Evolutionary conservation across 2,113 vertebrate species (phyloP).

Genomic region (Sphaerodactylus townsendi): DNA sequence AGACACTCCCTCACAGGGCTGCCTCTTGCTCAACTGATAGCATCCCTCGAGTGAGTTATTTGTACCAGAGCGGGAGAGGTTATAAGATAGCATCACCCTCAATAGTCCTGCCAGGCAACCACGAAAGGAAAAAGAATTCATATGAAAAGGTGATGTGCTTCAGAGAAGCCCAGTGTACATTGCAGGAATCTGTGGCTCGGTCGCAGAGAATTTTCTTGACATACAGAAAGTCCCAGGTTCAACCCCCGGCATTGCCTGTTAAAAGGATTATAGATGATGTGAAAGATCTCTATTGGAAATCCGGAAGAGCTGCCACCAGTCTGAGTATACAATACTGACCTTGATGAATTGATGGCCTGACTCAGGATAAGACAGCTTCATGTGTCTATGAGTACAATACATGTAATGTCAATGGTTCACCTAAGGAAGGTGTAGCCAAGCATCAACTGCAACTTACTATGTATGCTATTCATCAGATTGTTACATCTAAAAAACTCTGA

Average conservation of each 20-base stretch:
- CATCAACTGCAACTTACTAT: neutral
- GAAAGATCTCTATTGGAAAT: too few relatives aligned
- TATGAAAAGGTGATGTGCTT: neutral
- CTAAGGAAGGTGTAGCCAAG: neutral
- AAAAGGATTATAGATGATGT: neutral
- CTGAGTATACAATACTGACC: too few relatives aligned
- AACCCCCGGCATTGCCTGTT: neutral
- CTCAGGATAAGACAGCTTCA: too few relatives aligned
- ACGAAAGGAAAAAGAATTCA: neutral
- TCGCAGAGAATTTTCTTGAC: neutral
- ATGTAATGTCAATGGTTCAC: neutral
- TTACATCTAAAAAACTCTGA: too few relatives aligned
- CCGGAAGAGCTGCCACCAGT: too few relatives aligned
- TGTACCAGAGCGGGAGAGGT: neutral
- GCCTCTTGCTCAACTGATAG: neutral
- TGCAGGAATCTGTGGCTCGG: neutral
- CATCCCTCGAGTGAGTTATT: neutral
- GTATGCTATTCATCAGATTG: too few relatives aligned
- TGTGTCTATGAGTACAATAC: too few relatives aligned
- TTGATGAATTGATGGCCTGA: too few relatives aligned
- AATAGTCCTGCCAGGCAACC: neutral
- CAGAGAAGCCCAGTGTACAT: too few relatives aligned
- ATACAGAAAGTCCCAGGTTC: neutral
- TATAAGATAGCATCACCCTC: neutral
- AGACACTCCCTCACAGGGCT: neutral